A percentile compares a stretch with the other conserved stretches of the same genome.
phyloP scores from a whole-genome alignment of 2,888 invertebrate species.

The Microplitis deprimator region DNA sequence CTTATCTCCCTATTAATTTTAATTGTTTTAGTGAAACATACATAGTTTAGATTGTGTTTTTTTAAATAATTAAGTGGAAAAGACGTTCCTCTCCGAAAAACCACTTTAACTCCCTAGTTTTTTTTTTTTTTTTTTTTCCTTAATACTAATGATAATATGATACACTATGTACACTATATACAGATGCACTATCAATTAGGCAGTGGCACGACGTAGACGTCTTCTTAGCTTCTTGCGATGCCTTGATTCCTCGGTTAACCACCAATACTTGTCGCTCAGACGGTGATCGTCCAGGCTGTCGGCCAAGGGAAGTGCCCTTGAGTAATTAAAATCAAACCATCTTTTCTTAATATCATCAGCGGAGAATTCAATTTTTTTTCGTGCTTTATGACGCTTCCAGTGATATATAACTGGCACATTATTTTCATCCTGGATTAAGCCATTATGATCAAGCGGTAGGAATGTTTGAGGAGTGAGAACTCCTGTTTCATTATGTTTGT shows the following conservation, averaged over 20 bases:
- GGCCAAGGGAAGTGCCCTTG: background rate
- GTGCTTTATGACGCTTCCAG: constrained; percentile 30
- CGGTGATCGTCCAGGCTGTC: background rate
- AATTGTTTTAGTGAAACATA: no score
- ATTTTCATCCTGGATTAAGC: constrained; percentile 21
- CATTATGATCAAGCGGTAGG: constrained; percentile 11
- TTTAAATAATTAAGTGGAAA: no score
- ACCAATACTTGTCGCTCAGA: background rate
- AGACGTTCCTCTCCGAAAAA: no score
- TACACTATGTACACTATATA: no score
- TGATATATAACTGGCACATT: constrained; percentile 35
- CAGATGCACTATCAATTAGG: no score
- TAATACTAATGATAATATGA: no score
- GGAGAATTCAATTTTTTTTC: constrained; percentile 20
- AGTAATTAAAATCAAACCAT: background rate
- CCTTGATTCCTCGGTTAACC: background rate
- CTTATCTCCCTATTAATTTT: no score
- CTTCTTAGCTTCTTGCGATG: background rate
- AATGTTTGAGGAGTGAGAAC: constrained; percentile 34
- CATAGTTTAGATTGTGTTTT: no score
- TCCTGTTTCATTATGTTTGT: background rate
- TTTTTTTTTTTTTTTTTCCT: no score
- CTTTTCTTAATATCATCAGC: background rate
- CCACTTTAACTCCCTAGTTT: no score
- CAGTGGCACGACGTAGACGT: background rate